Conservation (phyloP, 2,113 vertebrate genomes). For the Poeciliopsis occidentalis region DNA sequence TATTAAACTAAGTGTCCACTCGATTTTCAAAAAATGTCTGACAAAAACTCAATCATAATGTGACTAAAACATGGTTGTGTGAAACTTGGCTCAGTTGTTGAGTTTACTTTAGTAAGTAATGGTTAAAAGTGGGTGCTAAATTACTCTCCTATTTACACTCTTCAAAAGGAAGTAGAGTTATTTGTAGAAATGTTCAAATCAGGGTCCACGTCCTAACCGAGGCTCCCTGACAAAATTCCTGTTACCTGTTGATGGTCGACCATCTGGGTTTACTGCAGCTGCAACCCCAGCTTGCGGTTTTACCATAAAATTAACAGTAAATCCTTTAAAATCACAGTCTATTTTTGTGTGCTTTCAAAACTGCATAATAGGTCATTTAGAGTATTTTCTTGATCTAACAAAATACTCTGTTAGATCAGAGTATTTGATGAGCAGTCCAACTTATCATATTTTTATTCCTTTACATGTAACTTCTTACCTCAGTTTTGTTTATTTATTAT, state of each 20-base stretch:
- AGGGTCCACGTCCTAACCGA: no score
- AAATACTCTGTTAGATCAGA: no score
- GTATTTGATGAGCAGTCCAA: no score
- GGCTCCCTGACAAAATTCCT: no score
- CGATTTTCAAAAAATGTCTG: constrained; percentile 6
- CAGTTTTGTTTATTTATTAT: background rate
- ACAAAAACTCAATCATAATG: no score
- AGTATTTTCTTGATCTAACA: background rate
- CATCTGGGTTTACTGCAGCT: background rate
- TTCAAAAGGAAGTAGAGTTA: background rate
- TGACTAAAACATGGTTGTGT: no score
- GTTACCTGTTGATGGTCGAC: background rate
- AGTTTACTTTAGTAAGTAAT: no score
- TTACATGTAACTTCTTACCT: background rate
- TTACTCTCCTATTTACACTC: background rate
- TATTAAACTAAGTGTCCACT: constrained; percentile 35
- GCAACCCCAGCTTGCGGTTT: background rate
- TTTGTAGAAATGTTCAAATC: background rate
- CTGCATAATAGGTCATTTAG: background rate
- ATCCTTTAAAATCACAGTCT: background rate
- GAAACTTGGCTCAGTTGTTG: no score
- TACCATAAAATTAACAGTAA: background rate
- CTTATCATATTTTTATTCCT: background rate
- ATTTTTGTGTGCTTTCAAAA: background rate
- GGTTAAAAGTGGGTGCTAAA: no score